Base-by-base conservation (phyloP, 2,888 invertebrate genomes). In the Dryadula phaetusa region DNA sequence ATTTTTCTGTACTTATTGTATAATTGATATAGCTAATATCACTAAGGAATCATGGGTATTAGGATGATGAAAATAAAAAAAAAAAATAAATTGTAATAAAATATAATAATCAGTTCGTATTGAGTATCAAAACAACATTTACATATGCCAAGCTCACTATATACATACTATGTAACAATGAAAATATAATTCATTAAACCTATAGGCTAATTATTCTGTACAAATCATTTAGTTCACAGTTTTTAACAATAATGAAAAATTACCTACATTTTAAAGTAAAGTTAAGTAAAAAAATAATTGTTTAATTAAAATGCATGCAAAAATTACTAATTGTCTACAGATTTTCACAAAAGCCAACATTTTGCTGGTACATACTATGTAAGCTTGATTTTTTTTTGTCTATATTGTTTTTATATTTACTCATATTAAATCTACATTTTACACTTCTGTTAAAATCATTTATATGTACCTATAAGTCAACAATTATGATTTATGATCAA, bases 71-170 rank as follows among this genome's bases (percentile, higher is more conserved):
- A 28, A 74, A 74, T 72, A 72, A 62, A 78, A 81, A 81, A 76
- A 70, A 80, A 75, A 73, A 66, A 7, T 74, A 71, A 75, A 76
- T 77, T 78, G 80, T 86, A 84, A 84, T 87, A 88, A 89, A 88
- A 88, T 88, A 88, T 91, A 89, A 88, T 88, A 85, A 87, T 92
- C 92, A 91, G 91, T 92, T 91, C 91, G 80, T 85, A 86, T 90
- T 92, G 91, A 92, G 92, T 92, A 92, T 92, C 90, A 87, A 90
- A 88, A 89, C 86, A 90, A 89, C 84, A 82, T 83, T 84, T 84
- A 86, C 76, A 80, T 80, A 81, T 81, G 79, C 77, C 76, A 78
- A 61, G 56, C 60, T 63, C 77, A 77, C 75, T 81, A 79, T 86
- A 82, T 85, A 84, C 85, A 87, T 76, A 67, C 52, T 74, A 76